phyloP scores from a whole-genome alignment of 2,888 invertebrate species.

The Drosophila prostipennis region DNA sequence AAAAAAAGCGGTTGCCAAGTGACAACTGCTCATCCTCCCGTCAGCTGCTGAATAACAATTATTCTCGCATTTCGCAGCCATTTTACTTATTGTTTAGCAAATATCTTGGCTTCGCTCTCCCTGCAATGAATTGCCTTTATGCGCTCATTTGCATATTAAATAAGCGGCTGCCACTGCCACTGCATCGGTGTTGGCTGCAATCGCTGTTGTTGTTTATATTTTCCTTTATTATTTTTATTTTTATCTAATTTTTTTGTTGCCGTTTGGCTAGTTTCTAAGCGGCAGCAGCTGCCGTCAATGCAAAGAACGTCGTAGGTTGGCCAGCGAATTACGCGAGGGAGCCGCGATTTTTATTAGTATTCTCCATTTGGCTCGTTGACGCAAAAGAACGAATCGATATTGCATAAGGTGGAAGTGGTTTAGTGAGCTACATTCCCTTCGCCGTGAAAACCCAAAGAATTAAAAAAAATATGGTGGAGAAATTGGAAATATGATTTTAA shows the following conservation, averaged over 20 bases:
- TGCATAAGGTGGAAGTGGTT: slow-evolving; percentile 36
- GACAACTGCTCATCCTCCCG: slow-evolving; percentile 62
- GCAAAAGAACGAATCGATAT: slow-evolving; percentile 59
- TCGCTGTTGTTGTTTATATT: slow-evolving; percentile 14
- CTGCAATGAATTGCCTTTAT: slow-evolving; percentile 77
- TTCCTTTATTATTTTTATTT: slow-evolving; percentile 18
- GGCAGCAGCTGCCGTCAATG: slow-evolving; percentile 59
- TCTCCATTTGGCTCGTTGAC: slow-evolving; percentile 71
- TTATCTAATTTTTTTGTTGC: neutral
- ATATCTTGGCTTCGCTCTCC: slow-evolving; percentile 56
- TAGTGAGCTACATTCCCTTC: slow-evolving; percentile 23
- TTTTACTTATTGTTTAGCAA: slow-evolving; percentile 71
- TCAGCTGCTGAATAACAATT: slow-evolving; percentile 68
- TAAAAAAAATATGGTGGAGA: neutral
- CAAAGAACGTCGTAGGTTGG: slow-evolving; percentile 67
- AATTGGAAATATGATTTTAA: neutral
- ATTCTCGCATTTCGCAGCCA: slow-evolving; percentile 45
- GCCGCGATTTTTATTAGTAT: slow-evolving; percentile 49
- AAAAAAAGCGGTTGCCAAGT: slow-evolving; percentile 55
- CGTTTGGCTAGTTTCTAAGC: slow-evolving; percentile 65
- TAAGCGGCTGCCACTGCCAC: slow-evolving; percentile 53
- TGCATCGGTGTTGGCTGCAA: slow-evolving; percentile 52
- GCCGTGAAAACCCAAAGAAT: slow-evolving; percentile 8
- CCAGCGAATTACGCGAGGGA: slow-evolving; percentile 60
- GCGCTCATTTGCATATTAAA: slow-evolving; percentile 79